A percentile compares a stretch with the other conserved stretches of the same genome.
Conservation (phyloP, 1,140 invertebrate genomes). For the Solenopsis invicta region DNA sequence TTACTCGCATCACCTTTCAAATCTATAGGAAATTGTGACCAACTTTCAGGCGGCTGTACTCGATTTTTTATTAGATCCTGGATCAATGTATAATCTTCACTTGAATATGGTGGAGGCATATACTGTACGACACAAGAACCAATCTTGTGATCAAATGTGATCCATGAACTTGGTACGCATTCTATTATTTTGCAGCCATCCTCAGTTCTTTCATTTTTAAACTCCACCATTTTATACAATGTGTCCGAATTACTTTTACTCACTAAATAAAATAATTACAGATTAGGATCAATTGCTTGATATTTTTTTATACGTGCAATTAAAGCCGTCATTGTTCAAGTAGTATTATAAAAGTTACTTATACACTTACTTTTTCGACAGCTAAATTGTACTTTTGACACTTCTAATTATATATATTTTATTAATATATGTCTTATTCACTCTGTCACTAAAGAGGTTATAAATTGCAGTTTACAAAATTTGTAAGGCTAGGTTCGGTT, state of each 20-base stretch:
- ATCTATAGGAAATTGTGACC: background rate
- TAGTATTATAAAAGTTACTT: background rate
- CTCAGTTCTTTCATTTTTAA: background rate
- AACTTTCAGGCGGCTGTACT: background rate
- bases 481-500: too few relatives aligned
- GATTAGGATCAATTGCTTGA: background rate
- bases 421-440: too few relatives aligned
- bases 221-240: background rate
- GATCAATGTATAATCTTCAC: background rate
- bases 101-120: background rate
- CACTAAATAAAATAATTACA: slow-evolving; percentile 12
- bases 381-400: background rate
- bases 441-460: too few relatives aligned
- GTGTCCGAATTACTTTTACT: slow-evolving; percentile 1
- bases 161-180: slow-evolving; percentile 14
- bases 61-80: slow-evolving; percentile 2
- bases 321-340: background rate
- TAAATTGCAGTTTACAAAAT: too few relatives aligned
- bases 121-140: background rate
- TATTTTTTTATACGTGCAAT: background rate
- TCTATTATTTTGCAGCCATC: background rate
- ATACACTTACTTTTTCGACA: slow-evolving; percentile 12
- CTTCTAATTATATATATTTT: background rate
- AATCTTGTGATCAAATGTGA: background rate
- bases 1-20: background rate